Base-by-base conservation (phyloP, 2,113 vertebrate species). In the Struthidea cinerea region DNA sequence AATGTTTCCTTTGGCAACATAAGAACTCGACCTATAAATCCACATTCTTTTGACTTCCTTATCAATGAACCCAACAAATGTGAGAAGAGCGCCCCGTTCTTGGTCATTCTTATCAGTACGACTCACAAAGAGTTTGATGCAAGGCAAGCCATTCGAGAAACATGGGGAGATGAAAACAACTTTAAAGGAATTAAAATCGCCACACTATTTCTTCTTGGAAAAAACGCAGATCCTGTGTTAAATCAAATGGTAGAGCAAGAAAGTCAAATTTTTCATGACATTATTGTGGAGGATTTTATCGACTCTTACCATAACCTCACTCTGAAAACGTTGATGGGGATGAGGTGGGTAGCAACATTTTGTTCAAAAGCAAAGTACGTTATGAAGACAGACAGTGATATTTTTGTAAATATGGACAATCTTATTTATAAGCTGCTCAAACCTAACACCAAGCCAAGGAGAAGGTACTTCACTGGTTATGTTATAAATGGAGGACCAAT, bases 351-450 rank as follows among this genome's bases (percentile, higher is more conserved):
- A 89, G 98, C 99, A 49, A 99, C 98, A 1, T 99, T 99, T 97
- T 99, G 99, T 97, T 98, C 99, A 92, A 99, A 99, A 97, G 99
- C 99, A 50, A 99, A 99, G 96, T 99, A 99, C 0, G 97, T 99
- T 94, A 99, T 99, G 99, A 99, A 99, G 98, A 99, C 99, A 17
- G 99, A 99, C 98, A 99, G 99, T 42, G 99, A 99, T 97, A 99
- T 99, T 98, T 99, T 99, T 96, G 99, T 99, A 97, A 99, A 99
- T 98, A 99, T 99, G 99, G 99, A 99, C 98, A 99, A 99, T 89
- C 98, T 99, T 92, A 99, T 99, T 98, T 99, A 99, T 97, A 99
- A 99, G 97, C 98, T 99, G 63, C 98, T 99, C 37, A 99, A 99
- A 97, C 99, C 99, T 50, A 98, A 98, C 92, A 99, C 99, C 79